A percentile compares a stretch with the other conserved stretches of the same genome.
Conservation (phyloP, 2,113 vertebrate species). For the Brachypodius melanocephalos region DNA sequence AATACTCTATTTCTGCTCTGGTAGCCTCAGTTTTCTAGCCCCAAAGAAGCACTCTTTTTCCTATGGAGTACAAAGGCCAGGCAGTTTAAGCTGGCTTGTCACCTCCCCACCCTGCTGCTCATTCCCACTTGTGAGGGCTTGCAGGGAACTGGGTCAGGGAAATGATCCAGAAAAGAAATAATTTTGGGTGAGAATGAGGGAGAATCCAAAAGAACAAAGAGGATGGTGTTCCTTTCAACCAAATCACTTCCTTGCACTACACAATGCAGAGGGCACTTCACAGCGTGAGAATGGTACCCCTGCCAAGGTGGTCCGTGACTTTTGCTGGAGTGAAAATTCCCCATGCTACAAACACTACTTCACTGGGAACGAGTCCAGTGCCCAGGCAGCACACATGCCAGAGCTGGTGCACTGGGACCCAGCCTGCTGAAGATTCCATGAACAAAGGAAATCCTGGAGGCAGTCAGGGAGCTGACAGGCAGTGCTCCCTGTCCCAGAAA, state of each 20-base stretch:
- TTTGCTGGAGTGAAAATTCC: background rate
- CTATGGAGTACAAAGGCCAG: background rate
- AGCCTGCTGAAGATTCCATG: background rate
- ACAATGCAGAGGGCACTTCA: constrained; percentile 41
- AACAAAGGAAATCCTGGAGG: background rate
- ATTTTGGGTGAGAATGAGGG: constrained; percentile 10
- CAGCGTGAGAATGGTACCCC: constrained; percentile 46
- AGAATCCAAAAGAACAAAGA: background rate
- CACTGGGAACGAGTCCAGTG: background rate
- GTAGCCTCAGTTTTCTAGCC: background rate
- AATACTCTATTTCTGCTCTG: background rate
- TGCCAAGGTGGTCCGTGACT: constrained; percentile 21
- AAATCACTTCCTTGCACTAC: constrained; percentile 15
- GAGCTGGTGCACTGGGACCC: background rate
- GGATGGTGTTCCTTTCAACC: constrained; percentile 10
- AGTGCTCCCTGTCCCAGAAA: background rate
- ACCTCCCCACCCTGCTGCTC: background rate
- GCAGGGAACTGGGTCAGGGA: constrained; percentile 51
- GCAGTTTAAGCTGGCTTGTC: background rate
- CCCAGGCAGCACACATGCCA: background rate
- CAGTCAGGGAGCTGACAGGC: background rate
- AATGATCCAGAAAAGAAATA: constrained; percentile 30
- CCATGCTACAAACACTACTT: background rate
- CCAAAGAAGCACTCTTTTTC: background rate
- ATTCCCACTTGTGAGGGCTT: background rate